Conservation (phyloP, 1,140 invertebrate species). For the Philotrypesis tridentata region DNA sequence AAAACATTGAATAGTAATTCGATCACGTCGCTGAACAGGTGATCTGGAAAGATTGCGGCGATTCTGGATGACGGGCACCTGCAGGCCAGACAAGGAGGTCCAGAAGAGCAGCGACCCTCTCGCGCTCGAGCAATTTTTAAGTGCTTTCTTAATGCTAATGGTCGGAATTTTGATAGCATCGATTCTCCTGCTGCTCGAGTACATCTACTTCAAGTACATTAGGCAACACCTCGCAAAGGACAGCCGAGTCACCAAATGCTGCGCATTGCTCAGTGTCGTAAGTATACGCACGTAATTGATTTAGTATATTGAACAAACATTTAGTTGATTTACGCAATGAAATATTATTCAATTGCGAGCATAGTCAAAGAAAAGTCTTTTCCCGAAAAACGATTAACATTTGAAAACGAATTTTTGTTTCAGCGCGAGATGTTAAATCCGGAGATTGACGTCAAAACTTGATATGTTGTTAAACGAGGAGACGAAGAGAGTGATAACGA, state of each 20-base stretch:
- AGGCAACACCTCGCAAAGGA: constrained; percentile 91
- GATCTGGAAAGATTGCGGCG: constrained; percentile 94
- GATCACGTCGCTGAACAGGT: constrained; percentile 71
- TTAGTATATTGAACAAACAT: no score
- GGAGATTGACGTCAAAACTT: constrained; percentile 42
- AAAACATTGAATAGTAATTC: background rate
- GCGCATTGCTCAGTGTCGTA: constrained; percentile 91
- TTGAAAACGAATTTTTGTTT: background rate
- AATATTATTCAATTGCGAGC: no score
- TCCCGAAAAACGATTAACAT: background rate
- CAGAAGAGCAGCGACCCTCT: constrained; percentile 93
- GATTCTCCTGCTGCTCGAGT: constrained; percentile 89
- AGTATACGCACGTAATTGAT: no score
- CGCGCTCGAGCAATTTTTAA: constrained; percentile 97
- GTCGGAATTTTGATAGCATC: constrained; percentile 92
- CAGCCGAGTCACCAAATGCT: constrained; percentile 91
- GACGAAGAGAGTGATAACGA: background rate
- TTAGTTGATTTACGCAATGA: no score
- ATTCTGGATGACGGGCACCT: constrained; percentile 98
- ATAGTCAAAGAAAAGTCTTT: no score
- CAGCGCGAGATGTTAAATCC: constrained; percentile 47
- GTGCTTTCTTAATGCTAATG: constrained; percentile 95
- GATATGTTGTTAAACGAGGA: constrained; percentile 12
- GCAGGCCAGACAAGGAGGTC: constrained; percentile 93
- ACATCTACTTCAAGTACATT: constrained; percentile 94